Conservation (phyloP, 2,113 vertebrate genomes). For the Brachirus orientalis region DNA sequence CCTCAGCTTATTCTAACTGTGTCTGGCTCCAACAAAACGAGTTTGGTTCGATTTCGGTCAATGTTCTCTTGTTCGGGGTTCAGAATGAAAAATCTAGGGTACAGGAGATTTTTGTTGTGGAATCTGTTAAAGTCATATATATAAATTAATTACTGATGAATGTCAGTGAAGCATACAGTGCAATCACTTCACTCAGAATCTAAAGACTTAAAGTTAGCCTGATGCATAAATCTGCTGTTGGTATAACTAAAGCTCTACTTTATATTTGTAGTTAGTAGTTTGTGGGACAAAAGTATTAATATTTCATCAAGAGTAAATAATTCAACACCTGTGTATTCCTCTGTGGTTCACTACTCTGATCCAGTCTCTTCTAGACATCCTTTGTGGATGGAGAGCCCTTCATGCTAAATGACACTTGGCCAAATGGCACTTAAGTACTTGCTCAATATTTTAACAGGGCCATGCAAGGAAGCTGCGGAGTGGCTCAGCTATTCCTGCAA, state of each 20-base stretch:
- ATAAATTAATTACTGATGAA: slow-evolving; percentile 45
- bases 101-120: slow-evolving; percentile 5
- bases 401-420: slow-evolving; percentile 85
- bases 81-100: too few relatives aligned
- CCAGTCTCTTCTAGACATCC: slow-evolving; percentile 82
- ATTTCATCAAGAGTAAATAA: slow-evolving; percentile 81
- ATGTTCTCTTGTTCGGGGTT: too few relatives aligned
- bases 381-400: slow-evolving; percentile 83
- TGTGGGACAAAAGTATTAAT: slow-evolving; percentile 80
- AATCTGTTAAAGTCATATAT: slow-evolving; percentile 14
- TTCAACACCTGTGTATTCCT: slow-evolving; percentile 79
- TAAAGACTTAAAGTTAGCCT: slow-evolving; percentile 16
- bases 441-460: slow-evolving; percentile 86
- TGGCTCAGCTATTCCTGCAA: slow-evolving; percentile 50
- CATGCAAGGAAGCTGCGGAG: slow-evolving; percentile 67
- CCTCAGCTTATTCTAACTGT: too few relatives aligned
- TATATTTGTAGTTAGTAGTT: slow-evolving; percentile 68
- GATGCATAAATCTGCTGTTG: slow-evolving; percentile 20
- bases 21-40: too few relatives aligned
- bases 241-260: too few relatives aligned
- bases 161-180: slow-evolving; percentile 17
- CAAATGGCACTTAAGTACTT: slow-evolving; percentile 87
- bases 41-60: too few relatives aligned
- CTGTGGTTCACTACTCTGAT: slow-evolving; percentile 73
- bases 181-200: slow-evolving; percentile 3